Percentiles rank a stretch among this genome's conserved stretches.
Evolutionary conservation across 2,797 vertebrate genomes (phyloP).

Genomic region (Paedocypris micromegethes): DNA sequence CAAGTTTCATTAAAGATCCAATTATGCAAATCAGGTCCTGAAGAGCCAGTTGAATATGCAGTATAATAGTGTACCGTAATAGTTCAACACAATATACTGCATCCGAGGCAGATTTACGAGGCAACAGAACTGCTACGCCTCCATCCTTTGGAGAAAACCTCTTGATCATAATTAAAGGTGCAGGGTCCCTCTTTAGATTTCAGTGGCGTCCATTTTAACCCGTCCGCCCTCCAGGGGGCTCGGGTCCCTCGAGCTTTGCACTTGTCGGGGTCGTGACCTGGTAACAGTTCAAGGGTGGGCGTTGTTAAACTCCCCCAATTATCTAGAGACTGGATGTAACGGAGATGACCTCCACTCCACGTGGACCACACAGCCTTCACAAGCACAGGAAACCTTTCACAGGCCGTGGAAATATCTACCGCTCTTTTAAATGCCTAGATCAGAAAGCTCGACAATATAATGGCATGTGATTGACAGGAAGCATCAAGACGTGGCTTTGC

Average conservation of each 20-base stretch:
- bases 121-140: conserved; percentile 84
- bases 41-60: conserved; percentile 84
- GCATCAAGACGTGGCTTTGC: conserved; percentile 59
- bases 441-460: conserved; percentile 66
- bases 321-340: conserved; percentile 40
- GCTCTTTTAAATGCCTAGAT: conserved; percentile 54
- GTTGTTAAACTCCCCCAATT: conserved; percentile 45
- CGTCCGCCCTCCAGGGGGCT: conserved; percentile 63
- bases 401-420: conserved; percentile 56
- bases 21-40: conserved; percentile 91
- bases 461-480: conserved; percentile 72
- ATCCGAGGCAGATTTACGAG: conserved; percentile 84
- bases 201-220: conserved; percentile 63
- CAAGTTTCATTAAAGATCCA: conserved; percentile 92
- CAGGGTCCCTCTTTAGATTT: conserved; percentile 75
- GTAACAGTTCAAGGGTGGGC: conserved; percentile 45
- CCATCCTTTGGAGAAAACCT: conserved; percentile 82
- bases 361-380: conserved; percentile 42
- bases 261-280: conserved; percentile 45
- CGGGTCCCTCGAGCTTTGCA: conserved; percentile 30
- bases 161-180: conserved; percentile 96
- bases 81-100: conserved; percentile 82
- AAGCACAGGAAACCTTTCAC: too few relatives aligned
- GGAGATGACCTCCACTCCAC: conserved; percentile 43
- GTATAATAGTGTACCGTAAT: conserved; percentile 83